Base-by-base conservation (phyloP, 2,797 vertebrate genomes). In the Thripadectes ignobilis region DNA sequence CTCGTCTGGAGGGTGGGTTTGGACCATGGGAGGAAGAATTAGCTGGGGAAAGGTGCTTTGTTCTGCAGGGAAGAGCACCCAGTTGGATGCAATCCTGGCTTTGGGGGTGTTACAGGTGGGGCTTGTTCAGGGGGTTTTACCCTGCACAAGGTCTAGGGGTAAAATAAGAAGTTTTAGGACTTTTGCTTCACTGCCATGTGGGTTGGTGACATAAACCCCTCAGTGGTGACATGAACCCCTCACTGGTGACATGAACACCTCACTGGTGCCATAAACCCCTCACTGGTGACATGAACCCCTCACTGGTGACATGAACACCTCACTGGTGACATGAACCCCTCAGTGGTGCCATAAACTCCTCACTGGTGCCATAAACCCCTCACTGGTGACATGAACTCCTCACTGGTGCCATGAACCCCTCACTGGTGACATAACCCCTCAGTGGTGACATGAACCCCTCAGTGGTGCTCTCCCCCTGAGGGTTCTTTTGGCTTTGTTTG, bases 81-180 rank as follows among this genome's bases (percentile, higher is more conserved):
- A 2, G 61, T 41, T 7, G 14, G 21, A 4, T 26, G 36, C 32
- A 22, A 59, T 2, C 0, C 0, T 4, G 2, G 23, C 55, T 9
- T 68, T 7, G 48, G 71, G 62, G n/a, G 38, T 8, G 14, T 21
- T 10, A 1, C 1, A 19, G 54, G 24, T 4, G 0, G 9, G 7
- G 41, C 21, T 83, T 2, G 0, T 1, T 58, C 7, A 5, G 51
- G 9, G 39, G 9, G 2, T 1, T 1, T 49, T 18, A 8, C 43
- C 45, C 39, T 63, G 69, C 24, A 30, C 49, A 36, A 80, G 51
- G 38, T 27, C 2, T 2, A 23, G 68, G 29, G 29, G 36, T 3
- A 38, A 49, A 30, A 29, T 12, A 17, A 81, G 85, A 32, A 36
- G 24, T 48, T 12, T 34, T 16, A n/a, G 36, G 3, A 0, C 3